Evolutionary conservation across 2,113 vertebrate genomes (phyloP).

Genomic region (Rousettus leschenaultii): DNA sequence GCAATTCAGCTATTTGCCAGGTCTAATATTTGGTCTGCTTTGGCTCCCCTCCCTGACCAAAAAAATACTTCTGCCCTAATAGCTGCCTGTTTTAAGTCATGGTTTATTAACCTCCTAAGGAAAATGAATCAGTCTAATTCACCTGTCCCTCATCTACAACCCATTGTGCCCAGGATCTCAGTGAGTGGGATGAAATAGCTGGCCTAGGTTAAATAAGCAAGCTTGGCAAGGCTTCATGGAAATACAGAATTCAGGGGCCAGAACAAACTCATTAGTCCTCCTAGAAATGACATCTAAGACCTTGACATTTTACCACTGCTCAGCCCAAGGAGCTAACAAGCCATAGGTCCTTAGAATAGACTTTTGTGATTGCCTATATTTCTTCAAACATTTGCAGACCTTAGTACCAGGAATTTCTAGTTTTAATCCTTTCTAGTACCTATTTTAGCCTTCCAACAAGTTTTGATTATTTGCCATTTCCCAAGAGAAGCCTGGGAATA

Average conservation of each 20-base stretch:
- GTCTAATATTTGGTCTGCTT: constrained; percentile 18
- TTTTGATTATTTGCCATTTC: constrained; percentile 28
- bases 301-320: background rate
- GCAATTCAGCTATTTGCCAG: background rate
- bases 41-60: background rate
- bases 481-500: background rate
- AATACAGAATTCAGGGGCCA: background rate
- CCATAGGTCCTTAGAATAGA: background rate
- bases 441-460: constrained; percentile 21
- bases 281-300: background rate
- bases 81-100: background rate
- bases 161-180: background rate
- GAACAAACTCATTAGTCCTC: background rate
- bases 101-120: background rate
- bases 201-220: background rate
- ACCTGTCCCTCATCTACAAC: background rate
- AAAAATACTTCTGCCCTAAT: background rate
- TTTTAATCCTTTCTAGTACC: background rate
- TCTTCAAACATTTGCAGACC: background rate
- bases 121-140: background rate
- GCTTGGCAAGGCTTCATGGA: background rate
- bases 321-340: background rate
- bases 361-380: background rate
- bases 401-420: background rate
- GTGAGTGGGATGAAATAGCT: background rate